Evolutionary conservation across 2,113 vertebrate genomes (phyloP), one percentile per base, ranked within the genome.

Genomic region (Grammomys surdaster): DNA sequence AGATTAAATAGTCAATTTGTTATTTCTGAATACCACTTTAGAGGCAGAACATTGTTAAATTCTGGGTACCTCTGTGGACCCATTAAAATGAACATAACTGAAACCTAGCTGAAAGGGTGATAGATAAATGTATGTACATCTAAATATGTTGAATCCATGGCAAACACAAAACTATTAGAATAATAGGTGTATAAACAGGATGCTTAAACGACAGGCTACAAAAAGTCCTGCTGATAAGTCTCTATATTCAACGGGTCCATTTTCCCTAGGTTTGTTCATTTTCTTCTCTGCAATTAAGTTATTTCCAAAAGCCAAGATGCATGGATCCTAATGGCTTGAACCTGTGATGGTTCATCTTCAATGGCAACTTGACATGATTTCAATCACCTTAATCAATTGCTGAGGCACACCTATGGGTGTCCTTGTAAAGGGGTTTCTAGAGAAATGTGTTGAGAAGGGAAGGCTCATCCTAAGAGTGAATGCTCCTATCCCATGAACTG

Each of bases 261-360:
- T 12, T 6, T 0, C 3, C 12, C 7, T 12, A 5, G 3, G 7
- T 20, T 43, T 5, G 46, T 46, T 75, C 20, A 43, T 16, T 67
- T 58, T 75, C 8, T 11, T 69, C 54, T 40, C 65, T 14, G 3
- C 2, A 58, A 24, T 26, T 31, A n/a, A 26, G 12, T 46, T 33
- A 36, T 16, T 70, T 28, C n/a, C 22, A 40, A 2, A 70, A 67
- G 40, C 33, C 87, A 78, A 46, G 48, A 85, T 60, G 24, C 33
- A 70, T 43, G 48, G 31, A 40, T 46, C 28, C 24, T 72, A 48
- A 51, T 17, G 24, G 11, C 22, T 88, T 9, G 48, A 93, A 26
- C 17, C 46, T 51, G 63, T 36, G 31, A 36, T 36, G 17, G 16
- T 48, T 87, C 17, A 36, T 67, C 31, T 69, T 69, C 63, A 36